Evolutionary conservation across 2,113 vertebrate genomes (phyloP).

Genomic region (Rhinolophus ferrumequinum): DNA sequence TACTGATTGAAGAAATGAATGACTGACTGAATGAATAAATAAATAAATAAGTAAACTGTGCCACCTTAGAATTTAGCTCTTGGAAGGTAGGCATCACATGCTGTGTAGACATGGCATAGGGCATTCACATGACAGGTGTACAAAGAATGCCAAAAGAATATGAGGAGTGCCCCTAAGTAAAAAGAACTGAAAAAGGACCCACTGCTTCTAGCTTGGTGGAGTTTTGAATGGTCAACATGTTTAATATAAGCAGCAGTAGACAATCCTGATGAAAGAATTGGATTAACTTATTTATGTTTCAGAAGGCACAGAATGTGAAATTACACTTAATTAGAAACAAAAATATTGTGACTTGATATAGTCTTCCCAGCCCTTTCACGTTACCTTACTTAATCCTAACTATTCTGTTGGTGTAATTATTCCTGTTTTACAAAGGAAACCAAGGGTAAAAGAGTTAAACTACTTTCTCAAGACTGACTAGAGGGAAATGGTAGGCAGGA

Average conservation of each 20-base stretch:
- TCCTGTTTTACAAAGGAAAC: not conserved
- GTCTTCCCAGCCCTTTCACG: not conserved
- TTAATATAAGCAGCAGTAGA: not conserved
- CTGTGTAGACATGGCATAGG: not conserved
- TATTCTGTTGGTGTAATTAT: not conserved
- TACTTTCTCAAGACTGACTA: not conserved
- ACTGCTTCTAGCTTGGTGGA: not conserved
- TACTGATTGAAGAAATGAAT: not conserved
- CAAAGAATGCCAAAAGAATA: not conserved
- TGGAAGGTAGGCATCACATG: not conserved
- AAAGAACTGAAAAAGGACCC: not conserved
- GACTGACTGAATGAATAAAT: not conserved
- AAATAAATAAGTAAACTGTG: not conserved
- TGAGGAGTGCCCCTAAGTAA: not conserved
- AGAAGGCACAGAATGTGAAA: not conserved
- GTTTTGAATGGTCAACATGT: not conserved
- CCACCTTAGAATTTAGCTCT: not conserved
- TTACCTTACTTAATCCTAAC: not conserved
- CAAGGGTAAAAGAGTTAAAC: not conserved
- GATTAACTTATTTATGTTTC: not conserved
- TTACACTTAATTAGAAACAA: not conserved
- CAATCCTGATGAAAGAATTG: not conserved
- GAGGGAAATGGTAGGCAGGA: not conserved
- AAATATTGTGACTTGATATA: not conserved
- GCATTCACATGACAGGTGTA: not conserved